Evolutionary conservation across 1,140 invertebrate genomes (phyloP), one percentile per base, ranked within the genome.

Genomic region (Holcopasites calliopsidis): DNA sequence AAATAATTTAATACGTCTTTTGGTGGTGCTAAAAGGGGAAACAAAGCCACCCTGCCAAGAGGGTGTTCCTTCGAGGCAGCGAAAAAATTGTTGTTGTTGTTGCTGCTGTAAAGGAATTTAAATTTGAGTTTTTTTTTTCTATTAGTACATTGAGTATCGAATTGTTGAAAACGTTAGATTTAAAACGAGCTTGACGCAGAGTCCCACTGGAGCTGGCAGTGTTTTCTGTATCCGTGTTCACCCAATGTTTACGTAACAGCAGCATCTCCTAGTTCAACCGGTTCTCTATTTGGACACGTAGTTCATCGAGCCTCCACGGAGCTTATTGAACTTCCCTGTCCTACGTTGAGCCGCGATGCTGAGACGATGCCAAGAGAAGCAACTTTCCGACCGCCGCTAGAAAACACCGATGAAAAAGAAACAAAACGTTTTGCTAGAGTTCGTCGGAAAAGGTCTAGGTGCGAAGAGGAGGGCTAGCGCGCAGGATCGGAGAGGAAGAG

Each of bases 1-100:
- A 66, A 55, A 73, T 66, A 66, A 74, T 74, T 66, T 74, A 47
- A 74, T 54, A 35, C 60, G 26, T 61, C 60, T 65, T 73, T 73
- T 50, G 71, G n/a, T 31, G 49, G 21, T n/a, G 31, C 23, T 65
- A 54, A 66, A 66, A 35, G 55, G 13, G 38, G 42, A 44, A 73
- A 58, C 47, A 73, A 65, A 42, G 23, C 10, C 13, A 3, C 1
- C 10, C 5, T 1, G 35, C 3, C 13, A 8, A 11, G 26, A 18
- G 28, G 11, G 28, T 31, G 18, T 35, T 33, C 11, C 54, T 44
- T 44, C 3, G 1, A 0, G 54, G 16, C 1, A 3, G 10, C 3
- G 6, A 21, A 26, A 31, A 26, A 31, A 18, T 42, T 18, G 62
- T 52, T 18, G n/a, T 18, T 4, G n/a, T 58, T 13, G 13, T 28